phyloP scores from a whole-genome alignment of 1,140 invertebrate genomes.

The Cotesia chilonis region DNA sequence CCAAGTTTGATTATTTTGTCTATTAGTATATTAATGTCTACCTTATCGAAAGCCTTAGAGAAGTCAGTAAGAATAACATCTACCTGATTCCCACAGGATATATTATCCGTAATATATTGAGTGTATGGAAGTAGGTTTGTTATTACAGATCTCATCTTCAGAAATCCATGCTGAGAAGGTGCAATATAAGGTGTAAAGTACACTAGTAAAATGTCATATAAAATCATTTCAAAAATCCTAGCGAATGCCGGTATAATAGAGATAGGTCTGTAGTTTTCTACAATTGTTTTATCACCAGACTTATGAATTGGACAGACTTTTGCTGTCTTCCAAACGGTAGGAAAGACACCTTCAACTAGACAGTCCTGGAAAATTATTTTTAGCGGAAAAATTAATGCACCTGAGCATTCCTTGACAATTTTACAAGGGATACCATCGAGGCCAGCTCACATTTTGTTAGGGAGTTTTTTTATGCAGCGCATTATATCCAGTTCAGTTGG shows the following conservation, averaged over 20 bases:
- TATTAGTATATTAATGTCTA: slow-evolving; percentile 40
- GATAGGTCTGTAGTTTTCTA: slow-evolving; percentile 19
- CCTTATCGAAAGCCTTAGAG: slow-evolving; percentile 47
- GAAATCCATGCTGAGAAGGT: slow-evolving; percentile 35
- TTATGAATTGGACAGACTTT: slow-evolving; percentile 31
- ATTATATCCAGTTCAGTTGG: too few relatives aligned
- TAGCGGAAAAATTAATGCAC: too few relatives aligned
- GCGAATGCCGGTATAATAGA: slow-evolving; percentile 21
- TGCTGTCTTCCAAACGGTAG: slow-evolving; percentile 18
- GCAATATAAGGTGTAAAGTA: background rate
- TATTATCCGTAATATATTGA: background rate
- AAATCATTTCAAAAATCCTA: slow-evolving; percentile 21
- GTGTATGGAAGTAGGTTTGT: slow-evolving; percentile 31
- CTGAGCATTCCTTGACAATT: too few relatives aligned
- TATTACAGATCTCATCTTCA: slow-evolving; percentile 25
- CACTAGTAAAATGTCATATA: slow-evolving; percentile 20
- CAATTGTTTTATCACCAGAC: slow-evolving; percentile 1
- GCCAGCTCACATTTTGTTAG: too few relatives aligned
- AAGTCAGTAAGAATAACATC: slow-evolving; percentile 48
- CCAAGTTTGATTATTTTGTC: background rate
- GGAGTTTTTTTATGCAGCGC: too few relatives aligned
- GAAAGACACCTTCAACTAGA: slow-evolving; percentile 4
- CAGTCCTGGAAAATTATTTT: too few relatives aligned
- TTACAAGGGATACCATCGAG: too few relatives aligned
- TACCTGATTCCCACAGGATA: slow-evolving; percentile 37